Base-by-base conservation (phyloP, 1,140 invertebrate species). In the Dysdera silvatica region DNA sequence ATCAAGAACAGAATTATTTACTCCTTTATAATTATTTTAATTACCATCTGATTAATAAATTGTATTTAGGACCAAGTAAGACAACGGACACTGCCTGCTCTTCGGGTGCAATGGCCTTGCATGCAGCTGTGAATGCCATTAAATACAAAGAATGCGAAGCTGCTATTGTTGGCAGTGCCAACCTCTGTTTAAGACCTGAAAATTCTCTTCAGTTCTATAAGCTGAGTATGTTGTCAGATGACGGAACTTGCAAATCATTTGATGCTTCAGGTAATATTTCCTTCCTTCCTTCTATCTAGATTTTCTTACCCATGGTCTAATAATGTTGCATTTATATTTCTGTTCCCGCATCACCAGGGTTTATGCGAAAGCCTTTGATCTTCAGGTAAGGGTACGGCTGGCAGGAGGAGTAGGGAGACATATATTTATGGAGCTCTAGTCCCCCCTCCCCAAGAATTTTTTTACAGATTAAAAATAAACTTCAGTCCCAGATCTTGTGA, bases 1-100 rank as follows among this genome's bases (percentile, higher is more conserved):
- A 12, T 28, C 16, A n/a, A 41, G 24, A 31, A 28, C 18, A 55
- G 2, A 7, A 49, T 59, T 48, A 29, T 28, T 28, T 49, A 40
- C 41, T 31, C 29, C 16, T 6, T 18, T 53, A 48, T 53, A 28
- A 48, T 4, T 18, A 58, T 45, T n/a, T n/a, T n/a, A n/a, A n/a
- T n/a, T n/a, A n/a, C n/a, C n/a, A n/a, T n/a, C n/a, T 67, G 55
- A 57, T 1, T n/a, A 37, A 24, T n/a, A 1, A 16, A 29, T 67
- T 8, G 51, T 57, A 74, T 74, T 45, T 68, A 82, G 87, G 95
- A 14, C 95, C 95, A 2, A 95, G 91, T 75, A 95, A 87, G 75
- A 85, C 89, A 4, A 77, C 97, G 6, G 95, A 98, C 76, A 96
- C 95, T 8, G 95, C 95, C 1, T 98, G 95, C 76, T 96, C 93